A percentile compares a stretch with the other conserved stretches of the same genome.
Conservation (phyloP, 2,888 invertebrate genomes). For the Macrophya annulata region DNA sequence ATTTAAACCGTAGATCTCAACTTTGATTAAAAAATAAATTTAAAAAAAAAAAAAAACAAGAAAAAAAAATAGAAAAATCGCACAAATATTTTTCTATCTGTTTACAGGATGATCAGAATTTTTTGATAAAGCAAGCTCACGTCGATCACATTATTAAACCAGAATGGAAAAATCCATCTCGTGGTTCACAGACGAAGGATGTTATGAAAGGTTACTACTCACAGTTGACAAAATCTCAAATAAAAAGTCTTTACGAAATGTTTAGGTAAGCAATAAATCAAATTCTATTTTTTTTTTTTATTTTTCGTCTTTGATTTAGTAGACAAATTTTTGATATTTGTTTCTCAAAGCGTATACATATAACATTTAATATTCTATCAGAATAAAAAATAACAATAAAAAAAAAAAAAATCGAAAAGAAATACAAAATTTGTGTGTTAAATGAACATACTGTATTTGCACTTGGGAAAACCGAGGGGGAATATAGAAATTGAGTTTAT, state of each 20-base stretch:
- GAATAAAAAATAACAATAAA: background rate
- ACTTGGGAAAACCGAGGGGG: background rate
- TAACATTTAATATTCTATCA: background rate
- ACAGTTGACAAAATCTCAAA: constrained; percentile 87
- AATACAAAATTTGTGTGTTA: background rate
- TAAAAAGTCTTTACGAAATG: constrained; percentile 89
- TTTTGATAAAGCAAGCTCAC: constrained; percentile 89
- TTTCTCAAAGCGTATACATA: background rate
- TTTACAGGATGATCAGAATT: constrained; percentile 89
- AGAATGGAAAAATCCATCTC: constrained; percentile 92
- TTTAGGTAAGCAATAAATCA: constrained; percentile 83
- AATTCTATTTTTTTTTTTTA: background rate
- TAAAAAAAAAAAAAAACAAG: background rate
- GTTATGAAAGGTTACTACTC: constrained; percentile 89
- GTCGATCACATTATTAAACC: constrained; percentile 89
- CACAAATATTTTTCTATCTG: background rate
- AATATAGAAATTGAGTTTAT: background rate
- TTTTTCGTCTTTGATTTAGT: background rate
- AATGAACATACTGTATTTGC: background rate
- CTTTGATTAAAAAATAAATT: background rate
- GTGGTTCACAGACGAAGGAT: constrained; percentile 87
- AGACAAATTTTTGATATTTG: background rate
- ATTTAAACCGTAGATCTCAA: background rate
- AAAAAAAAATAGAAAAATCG: background rate
- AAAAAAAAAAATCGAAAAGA: background rate